phyloP scores from a whole-genome alignment of 1,140 invertebrate genomes.

The Zaprionus ghesquierei region DNA sequence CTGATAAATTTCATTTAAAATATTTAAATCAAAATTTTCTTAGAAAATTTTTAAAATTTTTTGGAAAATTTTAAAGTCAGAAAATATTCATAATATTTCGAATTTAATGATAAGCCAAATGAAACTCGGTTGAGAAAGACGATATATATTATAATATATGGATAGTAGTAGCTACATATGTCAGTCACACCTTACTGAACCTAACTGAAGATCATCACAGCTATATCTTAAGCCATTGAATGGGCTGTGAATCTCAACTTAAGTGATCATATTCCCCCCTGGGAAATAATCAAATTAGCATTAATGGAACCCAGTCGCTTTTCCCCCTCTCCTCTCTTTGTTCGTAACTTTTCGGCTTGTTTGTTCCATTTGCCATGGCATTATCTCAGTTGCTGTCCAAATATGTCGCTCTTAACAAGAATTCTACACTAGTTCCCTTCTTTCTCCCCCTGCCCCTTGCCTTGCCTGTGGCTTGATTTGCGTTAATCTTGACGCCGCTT shows the following conservation, averaged over 20 bases:
- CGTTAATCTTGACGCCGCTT: constrained; percentile 55
- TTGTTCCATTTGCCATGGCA: not conserved
- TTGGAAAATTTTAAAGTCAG: not conserved
- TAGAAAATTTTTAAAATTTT: not conserved
- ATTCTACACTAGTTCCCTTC: constrained; percentile 19
- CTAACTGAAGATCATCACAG: not conserved
- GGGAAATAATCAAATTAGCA: not conserved
- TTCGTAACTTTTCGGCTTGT: not conserved
- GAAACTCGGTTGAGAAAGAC: not conserved
- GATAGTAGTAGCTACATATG: too few relatives aligned
- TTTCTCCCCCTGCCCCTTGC: not conserved
- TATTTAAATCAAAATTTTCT: not conserved
- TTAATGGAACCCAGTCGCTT: not conserved
- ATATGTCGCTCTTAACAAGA: constrained; percentile 32
- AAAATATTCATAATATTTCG: too few relatives aligned
- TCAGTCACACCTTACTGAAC: too few relatives aligned
- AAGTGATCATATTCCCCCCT: not conserved
- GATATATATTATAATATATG: not conserved
- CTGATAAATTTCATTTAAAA: not conserved
- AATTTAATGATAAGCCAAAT: too few relatives aligned
- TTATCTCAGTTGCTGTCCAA: constrained; percentile 1
- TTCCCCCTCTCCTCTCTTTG: not conserved
- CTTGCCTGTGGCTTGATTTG: constrained; percentile 44
- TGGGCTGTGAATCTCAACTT: not conserved
- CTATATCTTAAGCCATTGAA: not conserved